Percentiles rank a stretch among this genome's conserved stretches.
phyloP scores from a whole-genome alignment of 1,140 invertebrate genomes.

The Parasteatoda tepidariorum region DNA sequence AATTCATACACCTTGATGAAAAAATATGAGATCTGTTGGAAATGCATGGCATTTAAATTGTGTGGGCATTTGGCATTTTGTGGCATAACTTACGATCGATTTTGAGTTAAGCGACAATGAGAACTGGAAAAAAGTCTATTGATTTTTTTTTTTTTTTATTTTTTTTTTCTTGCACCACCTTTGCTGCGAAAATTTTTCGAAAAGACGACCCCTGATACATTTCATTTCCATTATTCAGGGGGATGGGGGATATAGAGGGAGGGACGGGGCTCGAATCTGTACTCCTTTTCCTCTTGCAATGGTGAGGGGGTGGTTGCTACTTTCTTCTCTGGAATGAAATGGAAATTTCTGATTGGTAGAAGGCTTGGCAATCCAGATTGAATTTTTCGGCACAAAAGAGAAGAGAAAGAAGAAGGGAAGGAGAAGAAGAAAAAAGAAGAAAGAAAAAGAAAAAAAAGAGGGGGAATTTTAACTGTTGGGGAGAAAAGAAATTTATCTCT shows the following conservation, averaged over 20 bases:
- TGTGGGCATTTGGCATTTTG: too few species aligned
- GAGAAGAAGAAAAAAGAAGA: slow-evolving; percentile 13
- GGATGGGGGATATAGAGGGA: too few species aligned
- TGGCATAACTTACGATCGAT: too few species aligned
- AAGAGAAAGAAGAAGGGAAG: slow-evolving; percentile 20
- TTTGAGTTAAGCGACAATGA: too few species aligned
- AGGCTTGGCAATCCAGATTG: slow-evolving; percentile 49
- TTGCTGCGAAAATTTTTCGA: background rate
- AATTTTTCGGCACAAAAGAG: slow-evolving; percentile 55
- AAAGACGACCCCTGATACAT: background rate
- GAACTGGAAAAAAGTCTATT: too few species aligned
- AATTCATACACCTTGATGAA: too few species aligned
- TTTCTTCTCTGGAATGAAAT: slow-evolving; percentile 44
- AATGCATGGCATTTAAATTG: too few species aligned
- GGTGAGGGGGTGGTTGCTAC: slow-evolving; percentile 28
- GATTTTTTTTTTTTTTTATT: too few species aligned
- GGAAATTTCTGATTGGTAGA: slow-evolving; percentile 60
- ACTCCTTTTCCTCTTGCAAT: background rate
- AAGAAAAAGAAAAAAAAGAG: slow-evolving; percentile 30
- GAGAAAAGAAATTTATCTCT: slow-evolving; percentile 46
- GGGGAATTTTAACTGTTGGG: background rate
- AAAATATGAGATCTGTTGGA: too few species aligned
- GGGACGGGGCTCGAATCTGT: background rate
- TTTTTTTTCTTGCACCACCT: too few species aligned
- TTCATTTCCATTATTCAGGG: slow-evolving; percentile 56